A percentile compares a stretch with the other conserved stretches of the same genome.
Conservation (phyloP, 2,797 vertebrate species). For the Hydrolagus colliei region DNA sequence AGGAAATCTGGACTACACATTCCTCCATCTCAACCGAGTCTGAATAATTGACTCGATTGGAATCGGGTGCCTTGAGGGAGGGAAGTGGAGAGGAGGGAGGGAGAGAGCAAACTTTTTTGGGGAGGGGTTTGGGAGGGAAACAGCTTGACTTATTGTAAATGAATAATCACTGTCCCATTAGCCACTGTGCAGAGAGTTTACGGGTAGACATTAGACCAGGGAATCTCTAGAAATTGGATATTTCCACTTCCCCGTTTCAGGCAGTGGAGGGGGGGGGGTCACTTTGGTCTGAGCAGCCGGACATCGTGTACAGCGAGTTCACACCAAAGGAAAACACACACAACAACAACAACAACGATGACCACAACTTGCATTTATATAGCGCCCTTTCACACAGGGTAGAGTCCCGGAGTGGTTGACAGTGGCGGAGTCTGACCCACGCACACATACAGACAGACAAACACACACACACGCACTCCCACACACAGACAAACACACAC, state of each 20-base stretch:
- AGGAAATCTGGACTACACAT: background rate
- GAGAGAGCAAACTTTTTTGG: too few relatives aligned
- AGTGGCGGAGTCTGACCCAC: too few relatives aligned
- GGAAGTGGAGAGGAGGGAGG: background rate
- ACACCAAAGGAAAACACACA: too few relatives aligned
- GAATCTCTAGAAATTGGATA: background rate
- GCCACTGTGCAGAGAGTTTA: background rate
- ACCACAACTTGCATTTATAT: too few relatives aligned
- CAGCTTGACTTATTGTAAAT: background rate
- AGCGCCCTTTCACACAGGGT: too few relatives aligned
- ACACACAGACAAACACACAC: too few relatives aligned
- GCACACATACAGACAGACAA: too few relatives aligned
- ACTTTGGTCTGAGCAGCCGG: too few relatives aligned
- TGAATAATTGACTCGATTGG: background rate
- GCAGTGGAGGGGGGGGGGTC: too few relatives aligned
- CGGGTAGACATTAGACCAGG: background rate
- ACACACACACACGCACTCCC: background rate
- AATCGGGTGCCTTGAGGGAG: background rate
- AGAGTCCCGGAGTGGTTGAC: too few relatives aligned
- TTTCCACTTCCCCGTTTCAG: background rate
- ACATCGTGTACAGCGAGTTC: too few relatives aligned
- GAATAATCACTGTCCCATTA: background rate
- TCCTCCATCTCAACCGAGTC: background rate
- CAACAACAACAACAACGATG: too few relatives aligned
- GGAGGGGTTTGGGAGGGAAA: background rate